Evolutionary conservation across 2,888 invertebrate genomes (phyloP).

Genomic region (Gonocerus acuteangulatus): DNA sequence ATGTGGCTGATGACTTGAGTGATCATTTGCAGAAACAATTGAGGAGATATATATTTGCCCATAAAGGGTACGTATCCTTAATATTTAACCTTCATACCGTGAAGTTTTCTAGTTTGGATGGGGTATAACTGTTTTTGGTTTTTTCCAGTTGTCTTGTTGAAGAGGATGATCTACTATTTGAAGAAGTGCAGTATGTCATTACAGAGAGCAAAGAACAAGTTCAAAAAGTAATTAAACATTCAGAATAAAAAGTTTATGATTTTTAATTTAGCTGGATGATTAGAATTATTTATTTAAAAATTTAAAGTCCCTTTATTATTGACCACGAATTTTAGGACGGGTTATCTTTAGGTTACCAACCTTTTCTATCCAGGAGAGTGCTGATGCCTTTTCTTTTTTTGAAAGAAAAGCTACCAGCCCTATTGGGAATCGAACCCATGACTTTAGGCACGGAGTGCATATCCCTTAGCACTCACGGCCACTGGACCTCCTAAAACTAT

Average conservation of each 20-base stretch:
- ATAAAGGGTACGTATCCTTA: slow-evolving; percentile 49
- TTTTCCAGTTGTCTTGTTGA: slow-evolving; percentile 15
- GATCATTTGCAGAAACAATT: slow-evolving; percentile 42
- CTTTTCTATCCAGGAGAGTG: too few relatives aligned
- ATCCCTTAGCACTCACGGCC: too few relatives aligned
- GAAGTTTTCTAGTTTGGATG: neutral
- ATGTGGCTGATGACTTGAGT: slow-evolving; percentile 45
- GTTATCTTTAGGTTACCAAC: too few relatives aligned
- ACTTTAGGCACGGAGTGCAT: too few relatives aligned
- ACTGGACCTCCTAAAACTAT: too few relatives aligned
- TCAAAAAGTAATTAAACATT: slow-evolving; percentile 37
- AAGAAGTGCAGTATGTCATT: slow-evolving; percentile 39
- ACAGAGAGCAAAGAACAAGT: slow-evolving; percentile 41
- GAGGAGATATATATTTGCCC: slow-evolving; percentile 53
- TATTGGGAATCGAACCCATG: too few relatives aligned
- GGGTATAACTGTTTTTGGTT: neutral
- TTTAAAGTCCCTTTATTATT: too few relatives aligned
- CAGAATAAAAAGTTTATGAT: too few relatives aligned
- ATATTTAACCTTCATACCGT: neutral
- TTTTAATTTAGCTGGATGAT: neutral
- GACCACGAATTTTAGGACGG: too few relatives aligned
- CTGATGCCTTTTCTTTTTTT: too few relatives aligned
- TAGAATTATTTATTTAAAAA: too few relatives aligned
- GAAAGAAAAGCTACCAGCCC: too few relatives aligned
- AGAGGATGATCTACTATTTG: slow-evolving; percentile 40